These are phyloP conservation scores for Alouatta palliata DNA, from an alignment of 2,113 vertebrate species.

Conservation along the genomic window DNA sequence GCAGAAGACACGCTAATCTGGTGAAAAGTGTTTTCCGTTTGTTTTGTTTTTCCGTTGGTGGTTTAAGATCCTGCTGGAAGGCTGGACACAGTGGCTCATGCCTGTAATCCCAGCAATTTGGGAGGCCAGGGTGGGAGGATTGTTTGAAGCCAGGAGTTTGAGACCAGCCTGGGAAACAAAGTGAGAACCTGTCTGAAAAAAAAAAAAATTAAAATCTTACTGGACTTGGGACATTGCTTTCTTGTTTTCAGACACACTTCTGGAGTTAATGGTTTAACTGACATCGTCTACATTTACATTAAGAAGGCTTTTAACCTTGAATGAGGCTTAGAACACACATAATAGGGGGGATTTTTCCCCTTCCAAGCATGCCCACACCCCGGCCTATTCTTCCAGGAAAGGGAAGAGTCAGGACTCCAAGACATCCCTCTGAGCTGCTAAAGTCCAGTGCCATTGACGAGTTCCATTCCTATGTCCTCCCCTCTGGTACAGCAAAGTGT, in stretches of 20 bases:
- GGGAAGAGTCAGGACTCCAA: background rate
- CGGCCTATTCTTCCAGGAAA: background rate
- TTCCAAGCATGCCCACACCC: background rate
- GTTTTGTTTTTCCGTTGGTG: background rate
- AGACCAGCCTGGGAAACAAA: no score
- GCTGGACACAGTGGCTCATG: no score
- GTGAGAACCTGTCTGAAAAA: no score
- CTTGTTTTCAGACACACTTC: background rate
- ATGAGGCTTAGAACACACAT: background rate
- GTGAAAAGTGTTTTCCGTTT: background rate
- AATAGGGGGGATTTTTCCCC: background rate
- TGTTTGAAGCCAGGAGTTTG: no score
- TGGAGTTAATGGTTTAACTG: background rate
- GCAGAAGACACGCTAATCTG: background rate
- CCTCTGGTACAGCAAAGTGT: accelerated
- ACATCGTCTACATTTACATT: background rate
- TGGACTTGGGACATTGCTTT: background rate
- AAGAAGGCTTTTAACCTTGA: background rate
- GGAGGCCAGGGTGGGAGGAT: no score
- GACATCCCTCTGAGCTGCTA: background rate
- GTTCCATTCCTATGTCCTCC: background rate
- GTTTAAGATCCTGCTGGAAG: background rate
- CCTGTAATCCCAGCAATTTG: no score
- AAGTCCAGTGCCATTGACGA: accelerated
- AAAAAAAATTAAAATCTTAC: no score